These are phyloP conservation scores for Trachelus stipa DNA, from an alignment of 2,888 invertebrate species.

Conservation along the genomic window DNA sequence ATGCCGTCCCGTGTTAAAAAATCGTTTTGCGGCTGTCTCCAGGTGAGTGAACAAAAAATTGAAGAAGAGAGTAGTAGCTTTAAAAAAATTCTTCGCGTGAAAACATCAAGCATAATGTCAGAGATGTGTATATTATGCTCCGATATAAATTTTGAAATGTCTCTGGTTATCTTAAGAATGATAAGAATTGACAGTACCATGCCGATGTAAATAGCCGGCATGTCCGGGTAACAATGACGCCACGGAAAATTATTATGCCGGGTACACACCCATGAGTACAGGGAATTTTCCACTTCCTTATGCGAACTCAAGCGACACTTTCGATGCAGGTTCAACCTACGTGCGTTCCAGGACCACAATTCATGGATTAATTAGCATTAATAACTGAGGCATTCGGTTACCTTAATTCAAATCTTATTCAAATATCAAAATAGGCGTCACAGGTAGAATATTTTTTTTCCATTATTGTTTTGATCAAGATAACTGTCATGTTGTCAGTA, in stretches of 20 bases:
- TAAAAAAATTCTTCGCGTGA: neutral
- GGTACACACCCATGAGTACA: slow-evolving; percentile 23
- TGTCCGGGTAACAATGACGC: slow-evolving; percentile 74
- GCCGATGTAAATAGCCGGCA: neutral
- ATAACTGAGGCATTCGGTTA: neutral
- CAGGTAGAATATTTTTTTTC: neutral
- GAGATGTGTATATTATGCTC: neutral
- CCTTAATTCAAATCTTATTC: neutral
- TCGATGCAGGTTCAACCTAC: slow-evolving; percentile 6
- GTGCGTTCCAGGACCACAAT: neutral
- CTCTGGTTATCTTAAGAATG: neutral
- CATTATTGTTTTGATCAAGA: neutral
- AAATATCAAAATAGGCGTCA: neutral
- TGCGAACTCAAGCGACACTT: slow-evolving; percentile 1
- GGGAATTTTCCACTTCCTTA: slow-evolving; percentile 6
- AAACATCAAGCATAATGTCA: too few relatives aligned
- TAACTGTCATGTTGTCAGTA: neutral
- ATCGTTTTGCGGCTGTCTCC: slow-evolving; percentile 83
- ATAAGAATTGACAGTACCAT: neutral
- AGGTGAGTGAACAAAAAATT: slow-evolving; percentile 70
- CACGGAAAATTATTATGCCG: slow-evolving; percentile 25
- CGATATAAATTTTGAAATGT: neutral
- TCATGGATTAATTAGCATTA: slow-evolving; percentile 5
- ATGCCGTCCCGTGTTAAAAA: slow-evolving; percentile 66
- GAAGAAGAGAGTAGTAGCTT: neutral